These are phyloP conservation scores for Psittacula echo DNA, from an alignment of 2,797 vertebrate species.

Conservation along the genomic window DNA sequence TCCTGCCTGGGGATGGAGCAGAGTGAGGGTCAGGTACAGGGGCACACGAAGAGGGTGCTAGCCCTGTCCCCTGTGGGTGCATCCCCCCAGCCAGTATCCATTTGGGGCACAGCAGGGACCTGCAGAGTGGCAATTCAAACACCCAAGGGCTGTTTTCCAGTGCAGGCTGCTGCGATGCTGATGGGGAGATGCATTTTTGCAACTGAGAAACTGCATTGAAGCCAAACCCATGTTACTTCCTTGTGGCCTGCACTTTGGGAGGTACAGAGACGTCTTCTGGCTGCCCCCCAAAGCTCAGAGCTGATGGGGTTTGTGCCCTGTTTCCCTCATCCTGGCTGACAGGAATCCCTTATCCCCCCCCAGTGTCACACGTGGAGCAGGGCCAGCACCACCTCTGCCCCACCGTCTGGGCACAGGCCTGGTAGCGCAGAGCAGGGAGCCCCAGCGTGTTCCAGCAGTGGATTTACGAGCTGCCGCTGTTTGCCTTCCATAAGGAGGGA, in stretches of 20 bases:
- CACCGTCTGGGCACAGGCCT: background rate
- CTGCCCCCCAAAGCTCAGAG: background rate
- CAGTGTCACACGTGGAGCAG: fast-evolving
- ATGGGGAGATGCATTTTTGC: background rate
- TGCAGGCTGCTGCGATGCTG: background rate
- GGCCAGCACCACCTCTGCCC: background rate
- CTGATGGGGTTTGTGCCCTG: fast-evolving
- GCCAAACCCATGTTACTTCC: background rate
- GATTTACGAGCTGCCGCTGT: slow-evolving; percentile 51
- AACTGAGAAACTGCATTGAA: background rate
- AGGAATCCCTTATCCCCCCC: background rate
- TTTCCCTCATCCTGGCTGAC: background rate
- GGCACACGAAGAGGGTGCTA: fast-evolving
- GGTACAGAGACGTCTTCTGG: background rate
- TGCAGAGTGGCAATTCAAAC: background rate
- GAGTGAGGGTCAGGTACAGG: background rate
- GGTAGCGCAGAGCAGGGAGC: fast-evolving
- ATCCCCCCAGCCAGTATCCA: fast-evolving
- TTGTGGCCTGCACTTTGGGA: background rate
- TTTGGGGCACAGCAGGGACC: background rate
- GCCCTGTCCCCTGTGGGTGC: background rate
- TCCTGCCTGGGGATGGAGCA: background rate
- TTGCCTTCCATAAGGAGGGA: slow-evolving; percentile 30
- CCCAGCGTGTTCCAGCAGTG: background rate
- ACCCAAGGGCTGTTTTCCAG: background rate